Conservation (phyloP, 2,113 vertebrate genomes). For the Monarcha castaneiventris region DNA sequence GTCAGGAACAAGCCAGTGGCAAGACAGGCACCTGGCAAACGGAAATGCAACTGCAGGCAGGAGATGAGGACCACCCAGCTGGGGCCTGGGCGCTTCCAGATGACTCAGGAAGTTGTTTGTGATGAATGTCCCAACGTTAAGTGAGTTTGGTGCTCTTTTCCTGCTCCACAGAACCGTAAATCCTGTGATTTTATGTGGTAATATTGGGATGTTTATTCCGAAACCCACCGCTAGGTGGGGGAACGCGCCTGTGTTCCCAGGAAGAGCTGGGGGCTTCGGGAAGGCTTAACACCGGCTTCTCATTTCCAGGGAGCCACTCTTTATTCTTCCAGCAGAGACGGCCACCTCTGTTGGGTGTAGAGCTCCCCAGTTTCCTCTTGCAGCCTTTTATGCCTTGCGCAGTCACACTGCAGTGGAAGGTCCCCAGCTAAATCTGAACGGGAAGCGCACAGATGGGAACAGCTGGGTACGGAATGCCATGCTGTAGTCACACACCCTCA, state of each 20-base stretch:
- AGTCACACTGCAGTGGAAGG: neutral
- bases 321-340: neutral
- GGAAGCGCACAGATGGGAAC: neutral
- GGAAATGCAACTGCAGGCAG: constrained; percentile 97
- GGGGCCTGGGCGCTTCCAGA: constrained; percentile 97
- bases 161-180: neutral
- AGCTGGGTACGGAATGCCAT: fast-evolving
- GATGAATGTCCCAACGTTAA: constrained; percentile 98
- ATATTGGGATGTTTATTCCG: neutral
- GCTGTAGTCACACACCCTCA: neutral
- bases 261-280: fast-evolving
- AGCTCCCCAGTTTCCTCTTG: neutral
- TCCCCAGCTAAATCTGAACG: neutral
- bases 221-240: constrained; percentile 4
- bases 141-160: constrained; percentile 70
- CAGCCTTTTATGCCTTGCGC: neutral
- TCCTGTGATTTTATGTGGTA: fast-evolving
- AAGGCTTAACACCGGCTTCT: fast-evolving
- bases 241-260: neutral
- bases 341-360: neutral
- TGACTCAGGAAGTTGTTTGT: constrained; percentile 98
- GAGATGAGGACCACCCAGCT: constrained; percentile 98
- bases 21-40: constrained; percentile 93
- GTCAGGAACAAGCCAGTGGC: constrained; percentile 94
- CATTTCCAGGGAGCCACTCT: neutral